Percentiles rank a stretch among this genome's conserved stretches.
phyloP scores from a whole-genome alignment of 2,797 vertebrate species.

The Myripristis murdjan region DNA sequence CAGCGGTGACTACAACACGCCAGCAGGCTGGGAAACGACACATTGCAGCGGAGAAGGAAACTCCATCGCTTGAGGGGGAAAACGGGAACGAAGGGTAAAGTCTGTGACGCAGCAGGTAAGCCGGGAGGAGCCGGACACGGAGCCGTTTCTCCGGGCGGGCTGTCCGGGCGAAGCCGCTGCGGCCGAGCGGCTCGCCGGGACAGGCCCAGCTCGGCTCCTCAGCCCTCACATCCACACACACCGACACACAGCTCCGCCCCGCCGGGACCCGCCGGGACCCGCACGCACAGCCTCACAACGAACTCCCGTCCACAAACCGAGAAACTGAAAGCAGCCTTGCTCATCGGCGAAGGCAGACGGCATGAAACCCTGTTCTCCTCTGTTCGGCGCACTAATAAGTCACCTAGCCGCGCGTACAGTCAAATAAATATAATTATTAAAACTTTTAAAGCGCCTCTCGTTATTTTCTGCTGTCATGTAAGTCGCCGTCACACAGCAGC shows the following conservation, averaged over 20 bases:
- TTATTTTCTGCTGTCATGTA: too few species aligned
- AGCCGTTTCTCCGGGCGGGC: neutral
- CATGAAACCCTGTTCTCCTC: too few species aligned
- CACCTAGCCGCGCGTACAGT: too few species aligned
- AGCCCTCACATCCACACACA: constrained; percentile 8
- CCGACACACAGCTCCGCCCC: too few species aligned
- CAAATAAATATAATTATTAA: too few species aligned
- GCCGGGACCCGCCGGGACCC: too few species aligned
- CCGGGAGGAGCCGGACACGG: neutral
- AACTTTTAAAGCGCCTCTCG: too few species aligned
- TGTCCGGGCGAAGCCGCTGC: too few species aligned
- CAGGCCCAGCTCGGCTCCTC: constrained; percentile 28
- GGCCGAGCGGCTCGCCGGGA: neutral
- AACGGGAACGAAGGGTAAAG: constrained; percentile 36
- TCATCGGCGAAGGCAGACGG: too few species aligned
- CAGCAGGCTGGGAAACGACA: constrained; percentile 79
- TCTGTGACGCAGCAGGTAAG: constrained; percentile 77
- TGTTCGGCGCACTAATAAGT: too few species aligned
- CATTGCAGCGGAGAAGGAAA: constrained; percentile 72
- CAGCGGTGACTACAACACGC: constrained; percentile 17
- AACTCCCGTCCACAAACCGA: rapidly evolving
- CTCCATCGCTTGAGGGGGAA: constrained; percentile 57
- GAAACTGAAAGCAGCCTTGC: neutral
- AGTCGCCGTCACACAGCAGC: too few species aligned
- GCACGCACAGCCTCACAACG: neutral